Conservation (phyloP, 2,888 invertebrate species). For the Papilio protenor region DNA sequence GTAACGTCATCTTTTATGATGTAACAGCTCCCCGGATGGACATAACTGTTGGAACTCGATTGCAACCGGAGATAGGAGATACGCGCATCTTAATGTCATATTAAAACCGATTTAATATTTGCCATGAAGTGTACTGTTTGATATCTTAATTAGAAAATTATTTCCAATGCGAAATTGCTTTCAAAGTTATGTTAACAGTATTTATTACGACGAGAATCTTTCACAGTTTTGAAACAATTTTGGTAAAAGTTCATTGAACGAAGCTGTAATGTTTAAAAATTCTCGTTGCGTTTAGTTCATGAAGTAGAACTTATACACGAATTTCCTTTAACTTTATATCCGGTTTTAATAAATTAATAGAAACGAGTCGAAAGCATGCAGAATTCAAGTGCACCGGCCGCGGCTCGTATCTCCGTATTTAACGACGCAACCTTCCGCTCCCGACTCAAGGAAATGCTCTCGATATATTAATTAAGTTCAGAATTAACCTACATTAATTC, state of each 20-base stretch:
- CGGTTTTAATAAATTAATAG: conserved; percentile 30
- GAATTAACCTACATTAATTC: conserved; percentile 44
- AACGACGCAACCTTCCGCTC: conserved; percentile 42
- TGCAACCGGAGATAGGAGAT: background rate
- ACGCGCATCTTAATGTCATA: conserved; percentile 8
- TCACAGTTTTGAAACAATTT: background rate
- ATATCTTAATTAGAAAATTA: background rate
- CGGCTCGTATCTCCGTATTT: conserved; percentile 28
- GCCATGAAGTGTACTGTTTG: background rate
- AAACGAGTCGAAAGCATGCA: conserved; percentile 28
- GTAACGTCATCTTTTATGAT: conserved; percentile 15
- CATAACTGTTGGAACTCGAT: conserved; percentile 20
- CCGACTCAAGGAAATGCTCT: conserved; percentile 41
- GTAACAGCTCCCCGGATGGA: conserved; percentile 24
- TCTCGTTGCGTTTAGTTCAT: background rate
- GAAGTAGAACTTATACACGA: conserved; percentile 1
- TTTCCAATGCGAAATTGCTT: background rate
- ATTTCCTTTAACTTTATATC: conserved; percentile 15
- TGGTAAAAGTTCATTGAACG: background rate
- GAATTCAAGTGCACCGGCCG: conserved; percentile 19
- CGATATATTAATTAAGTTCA: conserved; percentile 42
- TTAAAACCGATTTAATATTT: conserved; percentile 13
- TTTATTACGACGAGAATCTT: too few species aligned
- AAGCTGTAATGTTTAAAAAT: background rate
- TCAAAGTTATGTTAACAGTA: too few species aligned